These are phyloP conservation scores for Chionoecetes opilio DNA, from an alignment of 1,140 invertebrate species.

Conservation along the genomic window DNA sequence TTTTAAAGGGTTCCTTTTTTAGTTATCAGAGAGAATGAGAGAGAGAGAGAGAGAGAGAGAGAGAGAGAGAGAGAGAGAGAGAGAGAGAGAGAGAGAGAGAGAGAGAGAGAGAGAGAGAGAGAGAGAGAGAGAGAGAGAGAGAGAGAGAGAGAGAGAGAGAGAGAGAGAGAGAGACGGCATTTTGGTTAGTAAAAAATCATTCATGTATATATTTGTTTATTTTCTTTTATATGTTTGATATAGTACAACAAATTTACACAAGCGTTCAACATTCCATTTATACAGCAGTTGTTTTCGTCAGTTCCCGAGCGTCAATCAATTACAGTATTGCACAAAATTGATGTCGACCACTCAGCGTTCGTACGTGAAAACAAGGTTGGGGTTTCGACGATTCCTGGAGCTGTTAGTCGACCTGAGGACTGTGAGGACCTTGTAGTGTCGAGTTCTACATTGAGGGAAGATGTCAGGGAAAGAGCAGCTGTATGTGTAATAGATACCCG, in stretches of 20 bases:
- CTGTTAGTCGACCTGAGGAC: too few species aligned
- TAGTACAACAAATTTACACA: neutral
- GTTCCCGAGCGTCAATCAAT: neutral
- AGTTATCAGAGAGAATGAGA: neutral
- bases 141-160: constrained; percentile 8
- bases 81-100: constrained; percentile 11
- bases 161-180: neutral
- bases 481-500: too few species aligned
- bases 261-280: constrained; percentile 29
- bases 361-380: neutral
- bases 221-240: neutral
- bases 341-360: neutral
- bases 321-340: neutral
- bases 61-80: too few species aligned
- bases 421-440: too few species aligned
- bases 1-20: neutral
- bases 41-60: too few species aligned
- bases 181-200: neutral
- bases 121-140: constrained; percentile 21
- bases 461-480: too few species aligned
- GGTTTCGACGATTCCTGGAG: too few species aligned
- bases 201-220: neutral
- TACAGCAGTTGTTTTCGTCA: neutral
- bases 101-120: constrained; percentile 27
- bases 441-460: too few species aligned